phyloP scores from a whole-genome alignment of 1,140 invertebrate genomes.

The Teleogryllus occipitalis region DNA sequence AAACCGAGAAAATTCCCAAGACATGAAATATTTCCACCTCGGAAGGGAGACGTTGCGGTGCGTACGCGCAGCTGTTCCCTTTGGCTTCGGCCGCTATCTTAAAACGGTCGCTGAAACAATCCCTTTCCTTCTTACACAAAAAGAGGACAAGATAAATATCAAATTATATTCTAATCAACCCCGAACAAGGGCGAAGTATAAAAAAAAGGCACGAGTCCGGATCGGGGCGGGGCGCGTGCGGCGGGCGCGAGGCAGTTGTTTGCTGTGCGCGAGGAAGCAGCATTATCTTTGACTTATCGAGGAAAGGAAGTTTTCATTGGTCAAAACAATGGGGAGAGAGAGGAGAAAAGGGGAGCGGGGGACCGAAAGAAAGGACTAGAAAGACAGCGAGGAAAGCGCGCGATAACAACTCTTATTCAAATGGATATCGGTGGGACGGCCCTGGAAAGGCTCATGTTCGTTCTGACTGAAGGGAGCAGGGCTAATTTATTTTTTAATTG shows the following conservation, averaged over 20 bases:
- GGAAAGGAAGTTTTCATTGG: conserved; percentile 10
- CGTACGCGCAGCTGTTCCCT: not conserved
- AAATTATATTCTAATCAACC: not conserved
- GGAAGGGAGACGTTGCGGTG: not conserved
- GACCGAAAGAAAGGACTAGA: conserved; percentile 6
- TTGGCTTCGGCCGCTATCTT: not conserved
- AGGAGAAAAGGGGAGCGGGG: not conserved
- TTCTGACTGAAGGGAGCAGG: not conserved
- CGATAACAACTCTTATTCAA: conserved; percentile 13
- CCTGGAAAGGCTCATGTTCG: too few species aligned
- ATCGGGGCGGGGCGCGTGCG: not conserved
- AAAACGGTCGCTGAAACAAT: not conserved
- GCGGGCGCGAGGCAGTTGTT: not conserved
- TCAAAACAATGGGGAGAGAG: conserved; percentile 6
- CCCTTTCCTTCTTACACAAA: not conserved
- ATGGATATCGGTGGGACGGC: conserved; percentile 10
- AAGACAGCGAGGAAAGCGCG: conserved; percentile 11
- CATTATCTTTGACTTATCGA: conserved; percentile 15
- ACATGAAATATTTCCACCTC: not conserved
- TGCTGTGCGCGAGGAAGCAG: not conserved
- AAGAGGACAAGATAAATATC: not conserved
- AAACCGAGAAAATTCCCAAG: not conserved
- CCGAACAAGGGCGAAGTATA: not conserved
- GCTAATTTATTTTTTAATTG: conserved; percentile 22
- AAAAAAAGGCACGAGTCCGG: not conserved